Percentiles rank a stretch among this genome's conserved stretches.
These are phyloP conservation scores for Nymphalis c-album DNA, from an alignment of 2,888 invertebrate genomes.

Conservation along the genomic window DNA sequence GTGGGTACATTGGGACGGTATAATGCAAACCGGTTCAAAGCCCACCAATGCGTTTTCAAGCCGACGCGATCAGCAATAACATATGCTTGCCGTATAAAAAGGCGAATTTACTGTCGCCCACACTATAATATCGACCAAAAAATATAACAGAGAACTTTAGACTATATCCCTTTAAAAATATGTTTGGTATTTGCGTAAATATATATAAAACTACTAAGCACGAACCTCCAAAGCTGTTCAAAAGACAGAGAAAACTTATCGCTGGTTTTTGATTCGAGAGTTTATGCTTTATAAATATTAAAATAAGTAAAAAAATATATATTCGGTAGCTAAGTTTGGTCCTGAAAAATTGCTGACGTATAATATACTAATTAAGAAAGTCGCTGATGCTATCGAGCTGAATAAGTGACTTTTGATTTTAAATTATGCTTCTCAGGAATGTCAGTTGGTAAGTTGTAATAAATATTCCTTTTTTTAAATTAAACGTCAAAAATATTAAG, in stretches of 20 bases:
- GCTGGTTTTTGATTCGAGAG: slow-evolving; percentile 39
- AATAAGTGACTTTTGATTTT: slow-evolving; percentile 22
- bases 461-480: not conserved
- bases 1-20: slow-evolving; percentile 56
- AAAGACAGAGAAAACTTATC: slow-evolving; percentile 36
- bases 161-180: not conserved
- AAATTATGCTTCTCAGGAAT: not conserved
- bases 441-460: not conserved
- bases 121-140: slow-evolving; percentile 36
- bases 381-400: slow-evolving; percentile 25
- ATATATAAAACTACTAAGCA: slow-evolving; percentile 27
- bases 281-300: slow-evolving; percentile 41
- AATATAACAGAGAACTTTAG: slow-evolving; percentile 2
- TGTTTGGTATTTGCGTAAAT: slow-evolving; percentile 9
- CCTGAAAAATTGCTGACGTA: slow-evolving; percentile 24
- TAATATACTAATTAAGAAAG: slow-evolving; percentile 33
- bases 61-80: slow-evolving; percentile 56
- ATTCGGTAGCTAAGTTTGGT: slow-evolving; percentile 32
- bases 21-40: slow-evolving; percentile 67
- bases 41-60: slow-evolving; percentile 70
- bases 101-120: slow-evolving; percentile 46
- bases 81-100: slow-evolving; percentile 62
- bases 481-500: no score
- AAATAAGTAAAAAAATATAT: slow-evolving; percentile 36
- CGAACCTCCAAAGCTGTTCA: slow-evolving; percentile 33